phyloP scores from a whole-genome alignment of 1,140 invertebrate species.

The Lethrus apterus region DNA sequence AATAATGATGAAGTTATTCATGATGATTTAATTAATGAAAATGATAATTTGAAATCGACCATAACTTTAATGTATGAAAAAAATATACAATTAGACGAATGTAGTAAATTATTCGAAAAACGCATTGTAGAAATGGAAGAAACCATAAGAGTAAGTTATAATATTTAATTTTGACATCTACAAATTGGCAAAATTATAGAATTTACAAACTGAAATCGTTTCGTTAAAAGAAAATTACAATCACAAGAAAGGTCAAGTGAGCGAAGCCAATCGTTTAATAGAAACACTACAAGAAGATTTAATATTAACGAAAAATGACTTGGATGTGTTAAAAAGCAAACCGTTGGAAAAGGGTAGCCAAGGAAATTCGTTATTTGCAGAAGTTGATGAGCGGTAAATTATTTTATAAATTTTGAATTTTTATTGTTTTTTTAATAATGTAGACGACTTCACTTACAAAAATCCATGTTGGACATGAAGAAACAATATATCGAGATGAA shows the following conservation, averaged over 20 bases:
- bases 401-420: background rate
- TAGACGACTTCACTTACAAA: slow-evolving; percentile 9
- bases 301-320: slow-evolving; percentile 19
- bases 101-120: background rate
- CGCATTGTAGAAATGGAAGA: background rate
- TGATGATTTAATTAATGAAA: slow-evolving; percentile 8
- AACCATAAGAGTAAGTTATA: background rate
- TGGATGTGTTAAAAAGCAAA: slow-evolving; percentile 25
- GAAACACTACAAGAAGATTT: slow-evolving; percentile 28
- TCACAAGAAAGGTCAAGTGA: slow-evolving; percentile 23
- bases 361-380: slow-evolving; percentile 35
- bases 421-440: background rate
- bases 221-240: slow-evolving; percentile 20
- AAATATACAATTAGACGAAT: background rate
- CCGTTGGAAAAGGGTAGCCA: slow-evolving; percentile 24
- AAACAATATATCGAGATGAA: slow-evolving; percentile 7
- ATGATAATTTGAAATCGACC: background rate
- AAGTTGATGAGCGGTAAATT: slow-evolving; percentile 31
- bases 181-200: slow-evolving; percentile 7
- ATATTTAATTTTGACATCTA: background rate
- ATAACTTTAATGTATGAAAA: background rate
- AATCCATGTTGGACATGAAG: slow-evolving; percentile 1
- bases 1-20: slow-evolving; percentile 7
- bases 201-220: slow-evolving; percentile 18
- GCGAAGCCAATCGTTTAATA: slow-evolving; percentile 20